Evolutionary conservation across 2,113 vertebrate species (phyloP), one percentile per base, ranked within the genome.

Genomic region (Pyxicephalus adspersus): DNA sequence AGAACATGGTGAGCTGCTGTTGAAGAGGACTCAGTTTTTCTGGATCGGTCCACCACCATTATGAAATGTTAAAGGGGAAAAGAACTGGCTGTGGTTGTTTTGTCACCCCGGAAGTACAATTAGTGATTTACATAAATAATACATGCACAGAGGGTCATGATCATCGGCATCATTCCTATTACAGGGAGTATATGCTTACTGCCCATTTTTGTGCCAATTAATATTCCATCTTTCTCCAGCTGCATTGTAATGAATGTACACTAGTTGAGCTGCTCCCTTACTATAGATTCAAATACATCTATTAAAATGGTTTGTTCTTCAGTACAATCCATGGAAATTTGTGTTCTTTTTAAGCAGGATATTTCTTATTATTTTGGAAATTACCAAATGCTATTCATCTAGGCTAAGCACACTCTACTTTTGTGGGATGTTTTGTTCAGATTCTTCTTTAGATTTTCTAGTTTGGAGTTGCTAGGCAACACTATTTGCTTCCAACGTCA

Each of bases 381-480:
- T 74, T 85, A 86, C 86, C 85, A 83, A 90, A 88, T 89, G 85
- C 85, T 87, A 84, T 90, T 87, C 76, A 89, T 89, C 80, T 87
- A 22, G 79, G 84, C 83, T 86, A 90, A 92, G 88, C 89, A 89
- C 87, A 89, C 83, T 86, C 88, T 90, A 92, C 89, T 93, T 61
- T 94, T 87, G 85, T 89, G 90, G 91, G 88, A 91, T 90, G 86
- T 92, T 92, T 91, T 91, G 85, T 91, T 83, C 83, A 84, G 84
- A 89, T 91, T 91, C 87, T 91, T 91, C 85, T 83, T 85, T 89
- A 90, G 91, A 93, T 93, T 90, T 89, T 91, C 89, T 89, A 91
- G 87, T 88, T 88, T 80, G 81, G 85, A 58, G 89, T 94, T 95
- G 92, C 92, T 91, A 94, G 90, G 92, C 87, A 91, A 92, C 90